Base-by-base conservation (phyloP, 2,888 invertebrate genomes). In the Scelioninae gen. 1 region DNA sequence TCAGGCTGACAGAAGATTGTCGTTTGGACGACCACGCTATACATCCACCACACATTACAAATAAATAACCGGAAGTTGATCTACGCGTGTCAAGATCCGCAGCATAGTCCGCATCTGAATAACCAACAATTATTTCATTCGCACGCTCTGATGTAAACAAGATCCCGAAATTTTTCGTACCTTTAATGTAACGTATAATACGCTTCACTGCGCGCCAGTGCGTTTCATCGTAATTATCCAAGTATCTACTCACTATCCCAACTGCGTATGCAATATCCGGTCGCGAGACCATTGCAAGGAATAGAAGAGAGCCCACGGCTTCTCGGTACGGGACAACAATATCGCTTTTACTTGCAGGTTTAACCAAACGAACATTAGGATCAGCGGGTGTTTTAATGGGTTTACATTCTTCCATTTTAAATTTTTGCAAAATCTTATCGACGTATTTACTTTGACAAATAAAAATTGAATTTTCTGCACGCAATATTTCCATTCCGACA, bases 51-150 rank as follows among this genome's bases (percentile, higher is more conserved):
- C 47, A 63, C 55, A 65, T 45, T 45, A 74, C 31, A 43, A 72
- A 84, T 1, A 84, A 47, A 51, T 84, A 84, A 1, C 87, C 88
- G 15, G 85, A 85, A 1, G 85, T 87, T 11, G 88, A 88, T 51
- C 75, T 69, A 38, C 84, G 63, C 0, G 83, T 85, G 23, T 74
- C 56, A 0, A 49, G 16, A 62, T 86, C 85, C 11, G 80, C 77
- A 5, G 85, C 86, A 23, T 78, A 86, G 53, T 87, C 85, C 8
- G 86, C 79, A 38, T 88, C 87, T 31, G 49, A 79, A 9, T 53
- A 53, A 0, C 53, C 53, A 0, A 53, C 32, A 5, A n/a, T 11
- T 53, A 9, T 8, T 40, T 40, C 56, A 0, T 56, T 10, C 10
- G 15, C n/a, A 45, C 47, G 53, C 23, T 71, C 63, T 0, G 31